Base-by-base conservation (phyloP, 2,113 vertebrate species). In the Damaliscus lunatus region DNA sequence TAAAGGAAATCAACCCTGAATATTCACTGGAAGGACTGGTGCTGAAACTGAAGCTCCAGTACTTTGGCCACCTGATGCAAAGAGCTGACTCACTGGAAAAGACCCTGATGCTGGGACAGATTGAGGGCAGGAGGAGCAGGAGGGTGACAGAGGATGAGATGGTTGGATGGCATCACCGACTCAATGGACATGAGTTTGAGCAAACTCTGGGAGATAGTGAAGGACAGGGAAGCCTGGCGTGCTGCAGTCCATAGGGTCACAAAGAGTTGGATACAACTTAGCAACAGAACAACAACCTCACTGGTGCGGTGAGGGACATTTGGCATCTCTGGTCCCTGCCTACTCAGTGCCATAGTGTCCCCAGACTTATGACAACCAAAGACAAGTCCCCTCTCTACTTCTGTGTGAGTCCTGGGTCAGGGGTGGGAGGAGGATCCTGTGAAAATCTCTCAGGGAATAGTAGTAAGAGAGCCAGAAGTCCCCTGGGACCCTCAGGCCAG, bases 241-340 rank as follows among this genome's bases (percentile, higher is more conserved):
- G 71, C 36, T 77, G 71, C 23, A 43, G 36, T 77, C 36, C 71
- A 14, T 43, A 27, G 23, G 19, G 67, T 71, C 67, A 23, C 67
- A 71, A 71, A 36, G 67, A 40, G 23, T 43, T 27, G 12, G 23
- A 43, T 27, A 77, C 23, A 27, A 77, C 71, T 77, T 77, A 77
- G 36, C 3, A 3, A 77, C 40, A 40, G 23, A 77, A 17, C 40
- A 27, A 43, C 67, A 11, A 27, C 71, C 21, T 43, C 29, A 12
- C 6, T 7, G 31, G 40, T 9, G 5, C 3, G 0, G 1, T 17
- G 55, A 13, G n/a, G 12, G 7, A 0, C 25, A 7, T 48, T 64
- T 33, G 52, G 31, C 36, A 29, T 25, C 25, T 15, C 40, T 15
- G 55, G 53, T 31, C 29, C 46, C 48, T 60, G 9, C 57, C 48